Percentiles rank a stretch among this genome's conserved stretches.
Evolutionary conservation across 2,797 vertebrate genomes (phyloP).

Genomic region (Leptodactylus fallax): DNA sequence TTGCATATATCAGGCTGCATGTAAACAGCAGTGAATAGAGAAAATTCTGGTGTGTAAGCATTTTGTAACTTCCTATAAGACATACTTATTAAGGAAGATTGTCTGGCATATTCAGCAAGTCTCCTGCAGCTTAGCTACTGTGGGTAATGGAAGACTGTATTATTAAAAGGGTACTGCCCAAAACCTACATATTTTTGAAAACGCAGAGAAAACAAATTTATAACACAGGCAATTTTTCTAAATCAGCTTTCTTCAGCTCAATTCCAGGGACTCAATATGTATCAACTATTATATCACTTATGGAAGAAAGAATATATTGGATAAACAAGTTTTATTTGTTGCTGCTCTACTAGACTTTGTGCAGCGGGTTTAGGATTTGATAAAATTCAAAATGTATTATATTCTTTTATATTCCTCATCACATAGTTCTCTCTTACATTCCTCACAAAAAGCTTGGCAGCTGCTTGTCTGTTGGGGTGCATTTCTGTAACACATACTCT

Average conservation of each 20-base stretch:
- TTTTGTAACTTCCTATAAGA: not conserved
- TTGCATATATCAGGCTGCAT: not conserved
- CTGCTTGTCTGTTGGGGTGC: too few relatives aligned
- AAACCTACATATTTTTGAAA: not conserved
- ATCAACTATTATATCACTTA: not conserved
- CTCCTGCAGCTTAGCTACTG: not conserved
- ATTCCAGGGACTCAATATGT: not conserved
- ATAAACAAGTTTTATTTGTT: too few relatives aligned
- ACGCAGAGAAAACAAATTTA: not conserved
- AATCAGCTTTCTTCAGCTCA: not conserved
- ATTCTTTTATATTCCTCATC: too few relatives aligned
- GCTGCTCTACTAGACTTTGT: not conserved
- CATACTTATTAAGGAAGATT: constrained; percentile 10
- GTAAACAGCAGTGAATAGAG: not conserved
- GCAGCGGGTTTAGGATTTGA: too few relatives aligned
- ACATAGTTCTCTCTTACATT: too few relatives aligned
- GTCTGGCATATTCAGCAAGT: not conserved
- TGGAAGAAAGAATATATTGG: too few relatives aligned
- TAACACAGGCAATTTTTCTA: not conserved
- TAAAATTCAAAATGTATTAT: too few relatives aligned
- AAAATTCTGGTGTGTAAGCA: not conserved
- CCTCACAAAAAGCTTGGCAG: too few relatives aligned
- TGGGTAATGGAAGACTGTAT: not conserved
- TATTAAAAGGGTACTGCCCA: not conserved
- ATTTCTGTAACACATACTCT: too few relatives aligned